Evolutionary conservation across 2,888 invertebrate genomes (phyloP), one percentile per base, ranked within the genome.

Genomic region (Callosobruchus maculatus): DNA sequence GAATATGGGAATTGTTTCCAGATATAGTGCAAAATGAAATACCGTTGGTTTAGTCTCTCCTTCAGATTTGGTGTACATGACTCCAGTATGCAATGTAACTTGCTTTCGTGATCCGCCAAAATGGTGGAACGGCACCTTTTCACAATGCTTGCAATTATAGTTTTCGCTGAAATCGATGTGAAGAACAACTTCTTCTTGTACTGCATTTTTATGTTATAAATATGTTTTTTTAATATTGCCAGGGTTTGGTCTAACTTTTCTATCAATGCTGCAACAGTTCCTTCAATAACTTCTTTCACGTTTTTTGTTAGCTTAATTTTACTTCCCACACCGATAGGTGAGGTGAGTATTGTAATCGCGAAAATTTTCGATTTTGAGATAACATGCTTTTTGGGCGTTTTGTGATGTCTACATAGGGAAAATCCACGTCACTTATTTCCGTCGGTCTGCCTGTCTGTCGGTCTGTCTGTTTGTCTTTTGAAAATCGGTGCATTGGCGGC

Each of bases 71-170:
- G 68, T 68, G 73, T 70, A 71, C 68, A 68, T 67, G 9, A 9
- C 30, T 30, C 30, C 30, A 30, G 30, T 30, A 30, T 30, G 30
- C 9, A 73, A 31, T 13, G 71, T 69, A 13, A 73, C 71, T 21
- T 73, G 73, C 20, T 73, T 73, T n/a, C 73, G 71, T 7, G 71
- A 73, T 20, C 71, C 73, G 20, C 70, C 73, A 73, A 73, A 73
- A 71, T 73, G 73, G 21, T 73, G 71, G 31, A 49, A 71, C 66
- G 71, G 73, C 26, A 73, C 73, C 31, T 73, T 71, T 71, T 71
- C 71, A 21, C 20, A 66, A 31, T 71, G 22, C 67, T 31, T 67
- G 22, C n/a, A n/a, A 21, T 70, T 73, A 26, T 20, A 73, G 67
- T 72, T 73, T 30, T 31, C 49, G 70, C 73, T 73, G 70, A 73